phyloP scores from a whole-genome alignment of 2,113 vertebrate genomes.

The Nothoprocta pentlandii region DNA sequence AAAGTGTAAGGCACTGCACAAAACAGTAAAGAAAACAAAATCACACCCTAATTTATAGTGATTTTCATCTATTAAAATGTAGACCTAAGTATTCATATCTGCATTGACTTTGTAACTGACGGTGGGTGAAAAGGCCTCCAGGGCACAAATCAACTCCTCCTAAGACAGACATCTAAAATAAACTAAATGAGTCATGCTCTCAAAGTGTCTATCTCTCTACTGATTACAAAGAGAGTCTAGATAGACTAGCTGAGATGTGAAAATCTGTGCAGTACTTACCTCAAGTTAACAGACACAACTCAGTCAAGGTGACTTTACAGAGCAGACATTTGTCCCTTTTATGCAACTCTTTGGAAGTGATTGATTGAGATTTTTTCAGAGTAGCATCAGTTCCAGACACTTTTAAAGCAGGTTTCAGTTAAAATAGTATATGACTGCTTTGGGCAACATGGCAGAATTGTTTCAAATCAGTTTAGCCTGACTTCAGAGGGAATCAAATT shows the following conservation, averaged over 20 bases:
- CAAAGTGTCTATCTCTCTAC: background rate
- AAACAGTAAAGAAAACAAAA: background rate
- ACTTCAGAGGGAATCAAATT: background rate
- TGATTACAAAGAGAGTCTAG: background rate
- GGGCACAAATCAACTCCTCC: background rate
- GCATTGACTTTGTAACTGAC: background rate
- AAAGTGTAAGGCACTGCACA: background rate
- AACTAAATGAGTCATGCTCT: slow-evolving; percentile 10
- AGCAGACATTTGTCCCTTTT: background rate
- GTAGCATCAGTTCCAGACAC: background rate
- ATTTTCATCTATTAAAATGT: background rate
- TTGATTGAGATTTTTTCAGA: background rate
- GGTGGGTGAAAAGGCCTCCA: background rate
- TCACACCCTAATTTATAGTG: background rate
- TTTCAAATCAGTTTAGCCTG: background rate
- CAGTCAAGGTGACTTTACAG: background rate
- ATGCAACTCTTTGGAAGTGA: background rate
- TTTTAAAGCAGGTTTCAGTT: background rate
- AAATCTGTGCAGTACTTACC: background rate
- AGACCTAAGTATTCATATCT: background rate
- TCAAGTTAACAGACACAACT: background rate
- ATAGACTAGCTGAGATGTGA: slow-evolving; percentile 14
- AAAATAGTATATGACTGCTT: fast-evolving
- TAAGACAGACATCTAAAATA: background rate
- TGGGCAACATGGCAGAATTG: background rate